These are phyloP conservation scores for Vombatus ursinus DNA, from an alignment of 2,113 vertebrate genomes.

Conservation along the genomic window DNA sequence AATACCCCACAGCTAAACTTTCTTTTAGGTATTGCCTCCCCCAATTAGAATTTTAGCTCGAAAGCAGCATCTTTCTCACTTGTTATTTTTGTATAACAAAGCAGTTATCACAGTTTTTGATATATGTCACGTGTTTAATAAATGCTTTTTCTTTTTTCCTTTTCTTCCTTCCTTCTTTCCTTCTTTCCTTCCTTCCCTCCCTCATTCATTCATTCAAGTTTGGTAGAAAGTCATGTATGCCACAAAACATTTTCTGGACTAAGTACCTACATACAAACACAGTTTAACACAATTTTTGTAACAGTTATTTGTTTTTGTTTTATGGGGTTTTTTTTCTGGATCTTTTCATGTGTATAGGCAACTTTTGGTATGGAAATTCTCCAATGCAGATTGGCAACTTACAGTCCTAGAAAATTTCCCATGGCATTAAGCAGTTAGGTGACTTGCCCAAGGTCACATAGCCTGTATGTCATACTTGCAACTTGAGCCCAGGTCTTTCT, in stretches of 20 bases:
- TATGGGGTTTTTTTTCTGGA: background rate
- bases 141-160: background rate
- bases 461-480: background rate
- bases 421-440: background rate
- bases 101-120: background rate
- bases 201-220: background rate
- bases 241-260: background rate
- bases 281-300: background rate
- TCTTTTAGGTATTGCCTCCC: background rate
- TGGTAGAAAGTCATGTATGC: fast-evolving
- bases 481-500: background rate
- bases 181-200: background rate
- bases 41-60: background rate
- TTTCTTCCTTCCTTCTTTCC: background rate
- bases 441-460: background rate
- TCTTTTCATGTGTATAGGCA: background rate
- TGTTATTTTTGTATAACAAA: background rate
- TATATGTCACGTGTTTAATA: background rate
- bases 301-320: background rate
- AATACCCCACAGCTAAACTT: background rate
- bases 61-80: background rate
- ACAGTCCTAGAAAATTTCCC: background rate
- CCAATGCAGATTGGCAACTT: background rate
- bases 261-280: background rate
- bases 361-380: background rate